Evolutionary conservation across 2,888 invertebrate genomes (phyloP), one percentile per base, ranked within the genome.

Genomic region (Capitulum mitella): DNA sequence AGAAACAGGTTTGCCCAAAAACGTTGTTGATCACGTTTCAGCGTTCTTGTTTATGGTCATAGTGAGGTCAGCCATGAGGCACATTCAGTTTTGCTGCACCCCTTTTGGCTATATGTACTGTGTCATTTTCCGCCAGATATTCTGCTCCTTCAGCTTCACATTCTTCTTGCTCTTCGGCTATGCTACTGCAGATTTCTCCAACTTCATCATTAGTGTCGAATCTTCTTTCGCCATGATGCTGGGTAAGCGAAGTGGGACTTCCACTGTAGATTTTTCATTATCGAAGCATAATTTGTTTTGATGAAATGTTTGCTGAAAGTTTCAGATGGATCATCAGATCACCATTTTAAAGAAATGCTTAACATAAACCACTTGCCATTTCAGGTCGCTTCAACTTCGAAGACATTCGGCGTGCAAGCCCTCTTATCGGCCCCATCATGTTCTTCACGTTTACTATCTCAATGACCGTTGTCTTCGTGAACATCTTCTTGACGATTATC

Each of bases 151-250:
- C 83, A 84, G 84, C 70, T 83, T 84, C 54, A 82, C 85, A 78
- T 84, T 85, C 79, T 84, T 83, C 79, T 76, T 84, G 22, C 79
- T 85, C 0, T 82, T 85, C 61, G 84, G 83, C 77, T 79, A 82
- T 43, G 82, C 83, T n/a, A 78, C 83, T 26, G 77, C 76, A 14
- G 79, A 83, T 70, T 83, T 83, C 79, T 84, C 84, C 77, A 84
- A 84, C 78, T 84, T 87, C 81, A 79, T 86, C 76, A 84, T 83
- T 1, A 84, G 87, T 3, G 83, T 86, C 5, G 86, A 87, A 81
- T 84, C 86, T 34, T 85, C 85, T 80, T 87, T 87, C 82, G 84
- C 86, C 46, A 86, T 87, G 82, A 85, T 86, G 40, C 84, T 87
- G 22, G 87, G 87, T 75, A 34, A 70, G 81, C 78, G 32, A 26